A percentile compares a stretch with the other conserved stretches of the same genome.
These are phyloP conservation scores for Phalacrocorax aristotelis DNA, from an alignment of 2,113 vertebrate genomes.

Conservation along the genomic window DNA sequence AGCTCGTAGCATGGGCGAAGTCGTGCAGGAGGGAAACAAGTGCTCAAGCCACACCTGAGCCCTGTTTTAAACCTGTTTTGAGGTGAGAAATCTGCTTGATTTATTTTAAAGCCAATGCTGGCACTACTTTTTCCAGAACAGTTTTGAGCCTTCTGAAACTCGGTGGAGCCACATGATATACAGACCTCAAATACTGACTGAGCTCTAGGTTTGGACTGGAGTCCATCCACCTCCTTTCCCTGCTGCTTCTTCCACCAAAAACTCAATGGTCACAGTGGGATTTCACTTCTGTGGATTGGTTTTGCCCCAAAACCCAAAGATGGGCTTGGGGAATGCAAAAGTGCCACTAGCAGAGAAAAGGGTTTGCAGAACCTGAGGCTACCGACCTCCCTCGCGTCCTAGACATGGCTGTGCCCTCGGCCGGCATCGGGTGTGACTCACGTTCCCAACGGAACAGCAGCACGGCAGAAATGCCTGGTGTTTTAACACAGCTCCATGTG, in stretches of 20 bases:
- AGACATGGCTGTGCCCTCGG: not conserved
- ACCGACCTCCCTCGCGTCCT: accelerated
- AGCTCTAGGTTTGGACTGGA: not conserved
- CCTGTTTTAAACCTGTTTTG: not conserved
- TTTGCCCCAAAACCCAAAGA: not conserved
- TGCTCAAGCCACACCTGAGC: not conserved
- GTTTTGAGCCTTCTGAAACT: not conserved
- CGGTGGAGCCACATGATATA: not conserved
- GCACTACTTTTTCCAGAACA: not conserved
- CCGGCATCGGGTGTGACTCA: not conserved
- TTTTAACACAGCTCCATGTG: not conserved
- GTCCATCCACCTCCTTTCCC: not conserved
- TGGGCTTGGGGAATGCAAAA: not conserved
- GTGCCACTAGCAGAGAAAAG: not conserved
- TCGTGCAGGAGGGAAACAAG: not conserved
- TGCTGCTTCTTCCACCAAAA: accelerated
- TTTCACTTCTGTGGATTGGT: not conserved
- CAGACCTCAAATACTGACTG: not conserved
- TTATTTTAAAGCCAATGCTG: not conserved
- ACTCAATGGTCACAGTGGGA: not conserved
- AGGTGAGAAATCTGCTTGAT: not conserved
- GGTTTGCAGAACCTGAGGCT: not conserved
- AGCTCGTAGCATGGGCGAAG: accelerated
- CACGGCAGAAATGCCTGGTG: not conserved
- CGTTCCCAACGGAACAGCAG: not conserved